phyloP scores from a whole-genome alignment of 1,140 invertebrate genomes.

The Dendrolimus kikuchii region DNA sequence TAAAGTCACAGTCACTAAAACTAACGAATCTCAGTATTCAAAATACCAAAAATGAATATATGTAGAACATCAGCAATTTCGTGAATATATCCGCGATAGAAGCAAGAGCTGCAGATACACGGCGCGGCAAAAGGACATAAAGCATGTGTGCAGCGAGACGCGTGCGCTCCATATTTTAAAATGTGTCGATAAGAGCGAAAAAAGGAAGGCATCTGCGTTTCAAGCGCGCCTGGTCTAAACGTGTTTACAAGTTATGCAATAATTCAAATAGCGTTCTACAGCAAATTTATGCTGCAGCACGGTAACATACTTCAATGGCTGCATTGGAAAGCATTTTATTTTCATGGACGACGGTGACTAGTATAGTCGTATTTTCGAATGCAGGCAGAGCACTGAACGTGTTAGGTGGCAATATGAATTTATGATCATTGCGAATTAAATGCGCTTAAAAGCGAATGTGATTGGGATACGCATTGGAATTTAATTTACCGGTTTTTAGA shows the following conservation, averaged over 20 bases:
- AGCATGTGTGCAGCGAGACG: constrained; percentile 9
- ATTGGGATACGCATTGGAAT: constrained; percentile 49
- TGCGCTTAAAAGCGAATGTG: constrained; percentile 50
- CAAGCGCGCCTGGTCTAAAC: constrained; percentile 38
- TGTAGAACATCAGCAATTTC: too few relatives aligned
- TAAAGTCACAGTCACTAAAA: too few relatives aligned
- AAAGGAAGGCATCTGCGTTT: constrained; percentile 36
- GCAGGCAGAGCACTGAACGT: constrained; percentile 39
- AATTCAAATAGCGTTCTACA: constrained; percentile 63
- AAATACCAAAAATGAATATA: too few relatives aligned
- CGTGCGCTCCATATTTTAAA: constrained; percentile 26
- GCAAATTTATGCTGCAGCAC: constrained; percentile 62
- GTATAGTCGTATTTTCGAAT: constrained; percentile 46
- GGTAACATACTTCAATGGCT: constrained; percentile 62
- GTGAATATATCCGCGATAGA: too few relatives aligned
- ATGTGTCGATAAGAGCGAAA: constrained; percentile 38
- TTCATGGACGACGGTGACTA: constrained; percentile 47
- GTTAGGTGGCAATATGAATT: constrained; percentile 55
- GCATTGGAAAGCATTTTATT: constrained; percentile 67
- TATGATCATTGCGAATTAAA: constrained; percentile 58
- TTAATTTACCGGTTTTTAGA: constrained; percentile 55
- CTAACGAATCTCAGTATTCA: too few relatives aligned
- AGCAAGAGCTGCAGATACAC: background rate
- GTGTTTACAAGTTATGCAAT: constrained; percentile 68
- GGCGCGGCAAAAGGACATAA: background rate